Conservation (phyloP, 2,888 invertebrate species). For the Dioctria linearis region DNA sequence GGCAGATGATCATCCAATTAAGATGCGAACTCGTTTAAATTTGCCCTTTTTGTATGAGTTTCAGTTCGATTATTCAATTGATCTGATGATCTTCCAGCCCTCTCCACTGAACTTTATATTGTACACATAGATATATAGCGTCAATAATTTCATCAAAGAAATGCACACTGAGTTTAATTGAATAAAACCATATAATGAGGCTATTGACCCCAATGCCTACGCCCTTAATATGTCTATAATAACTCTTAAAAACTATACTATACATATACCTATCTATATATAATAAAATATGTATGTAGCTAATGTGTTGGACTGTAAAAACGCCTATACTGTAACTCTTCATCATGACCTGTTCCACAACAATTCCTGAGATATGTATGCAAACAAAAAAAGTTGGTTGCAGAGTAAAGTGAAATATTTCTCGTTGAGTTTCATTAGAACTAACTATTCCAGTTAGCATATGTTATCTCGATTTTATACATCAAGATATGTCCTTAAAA, state of each 20-base stretch:
- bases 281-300: too few relatives aligned
- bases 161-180: conserved; percentile 28
- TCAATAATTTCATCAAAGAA: conserved; percentile 24
- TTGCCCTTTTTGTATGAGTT: conserved; percentile 21
- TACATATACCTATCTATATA: too few relatives aligned
- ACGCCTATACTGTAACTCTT: neutral
- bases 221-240: neutral
- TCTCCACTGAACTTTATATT: neutral
- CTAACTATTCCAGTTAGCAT: neutral
- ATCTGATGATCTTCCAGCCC: conserved; percentile 31
- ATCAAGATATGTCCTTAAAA: conserved; percentile 34
- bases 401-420: neutral
- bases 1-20: conserved; percentile 45
- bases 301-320: too few relatives aligned
- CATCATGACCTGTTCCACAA: conserved; percentile 19
- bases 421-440: conserved; percentile 23
- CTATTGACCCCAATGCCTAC: neutral
- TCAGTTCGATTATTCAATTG: conserved; percentile 39
- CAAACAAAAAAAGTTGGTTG: conserved; percentile 10
- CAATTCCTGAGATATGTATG: conserved; percentile 2
- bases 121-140: too few relatives aligned
- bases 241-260: too few relatives aligned
- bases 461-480: conserved; percentile 21
- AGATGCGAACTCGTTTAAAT: conserved; percentile 29
- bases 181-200: conserved; percentile 35